Evolutionary conservation across 2,888 invertebrate genomes (phyloP).

Genomic region (Hydraecia micacea): DNA sequence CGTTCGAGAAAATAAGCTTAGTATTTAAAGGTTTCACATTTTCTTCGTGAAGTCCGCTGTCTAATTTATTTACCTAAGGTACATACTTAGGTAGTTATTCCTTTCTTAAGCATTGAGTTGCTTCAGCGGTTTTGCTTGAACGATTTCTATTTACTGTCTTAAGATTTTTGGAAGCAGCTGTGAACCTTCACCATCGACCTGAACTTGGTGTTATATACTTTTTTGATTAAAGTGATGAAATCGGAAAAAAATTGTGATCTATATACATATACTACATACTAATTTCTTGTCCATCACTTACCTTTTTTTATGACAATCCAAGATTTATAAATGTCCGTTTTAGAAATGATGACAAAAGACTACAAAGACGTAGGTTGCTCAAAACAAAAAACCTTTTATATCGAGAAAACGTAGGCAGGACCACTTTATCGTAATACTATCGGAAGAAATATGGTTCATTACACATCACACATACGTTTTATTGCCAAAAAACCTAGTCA

Average conservation of each 20-base stretch:
- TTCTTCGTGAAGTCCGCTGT: constrained; percentile 13
- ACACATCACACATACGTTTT: constrained; percentile 17
- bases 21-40: constrained; percentile 31
- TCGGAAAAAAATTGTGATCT: no score
- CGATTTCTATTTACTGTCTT: background rate
- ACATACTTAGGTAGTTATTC: background rate
- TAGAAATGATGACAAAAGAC: constrained; percentile 16
- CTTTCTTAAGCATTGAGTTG: background rate
- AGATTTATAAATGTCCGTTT: constrained; percentile 18
- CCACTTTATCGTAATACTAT: constrained; percentile 34
- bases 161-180: background rate
- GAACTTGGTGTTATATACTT: background rate
- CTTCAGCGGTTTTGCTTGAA: background rate
- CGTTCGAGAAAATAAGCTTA: constrained; percentile 30
- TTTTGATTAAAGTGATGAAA: no score
- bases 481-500: constrained; percentile 8
- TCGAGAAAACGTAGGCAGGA: background rate
- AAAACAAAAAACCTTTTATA: constrained; percentile 18
- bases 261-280: no score
- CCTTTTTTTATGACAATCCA: background rate
- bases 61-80: constrained; percentile 13
- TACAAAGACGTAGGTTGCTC: constrained; percentile 16
- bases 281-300: background rate
- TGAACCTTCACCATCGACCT: background rate
- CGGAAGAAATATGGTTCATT: constrained; percentile 22